Evolutionary conservation across 2,888 invertebrate species (phyloP).

Genomic region (Pristionchus fissidentatus): DNA sequence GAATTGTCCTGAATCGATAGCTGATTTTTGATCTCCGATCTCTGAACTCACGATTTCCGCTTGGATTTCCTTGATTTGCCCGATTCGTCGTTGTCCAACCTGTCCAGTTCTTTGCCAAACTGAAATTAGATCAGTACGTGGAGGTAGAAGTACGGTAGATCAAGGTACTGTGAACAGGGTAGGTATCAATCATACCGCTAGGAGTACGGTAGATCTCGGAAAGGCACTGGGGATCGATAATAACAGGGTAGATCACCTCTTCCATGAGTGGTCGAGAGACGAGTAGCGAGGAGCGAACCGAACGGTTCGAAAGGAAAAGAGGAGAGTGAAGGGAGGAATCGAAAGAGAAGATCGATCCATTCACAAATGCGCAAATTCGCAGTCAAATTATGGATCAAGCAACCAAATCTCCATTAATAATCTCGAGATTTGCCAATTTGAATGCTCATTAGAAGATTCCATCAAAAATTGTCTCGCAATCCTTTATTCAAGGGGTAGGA

Average conservation of each 20-base stretch:
- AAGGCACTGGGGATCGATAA: not conserved
- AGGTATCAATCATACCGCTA: too few species aligned
- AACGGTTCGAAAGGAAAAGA: not conserved
- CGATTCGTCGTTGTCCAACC: not conserved
- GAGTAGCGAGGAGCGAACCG: not conserved
- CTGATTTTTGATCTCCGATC: not conserved
- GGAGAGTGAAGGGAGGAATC: constrained; percentile 13
- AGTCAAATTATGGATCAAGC: too few species aligned
- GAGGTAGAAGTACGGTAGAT: not conserved
- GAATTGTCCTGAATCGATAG: not conserved
- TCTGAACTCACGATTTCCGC: not conserved
- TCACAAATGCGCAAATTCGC: too few species aligned
- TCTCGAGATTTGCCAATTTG: too few species aligned
- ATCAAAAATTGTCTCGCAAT: too few species aligned
- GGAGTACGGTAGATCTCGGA: not conserved
- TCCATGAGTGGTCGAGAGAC: constrained; percentile 25
- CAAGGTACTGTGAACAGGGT: too few species aligned
- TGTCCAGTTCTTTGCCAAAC: not conserved
- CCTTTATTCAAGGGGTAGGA: too few species aligned
- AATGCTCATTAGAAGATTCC: too few species aligned
- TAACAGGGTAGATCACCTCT: not conserved
- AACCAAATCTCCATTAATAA: too few species aligned
- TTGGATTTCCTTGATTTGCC: not conserved
- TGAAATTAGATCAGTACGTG: not conserved
- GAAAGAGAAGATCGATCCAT: too few species aligned